phyloP scores from a whole-genome alignment of 2,797 vertebrate genomes.

The Natrix natrix region DNA sequence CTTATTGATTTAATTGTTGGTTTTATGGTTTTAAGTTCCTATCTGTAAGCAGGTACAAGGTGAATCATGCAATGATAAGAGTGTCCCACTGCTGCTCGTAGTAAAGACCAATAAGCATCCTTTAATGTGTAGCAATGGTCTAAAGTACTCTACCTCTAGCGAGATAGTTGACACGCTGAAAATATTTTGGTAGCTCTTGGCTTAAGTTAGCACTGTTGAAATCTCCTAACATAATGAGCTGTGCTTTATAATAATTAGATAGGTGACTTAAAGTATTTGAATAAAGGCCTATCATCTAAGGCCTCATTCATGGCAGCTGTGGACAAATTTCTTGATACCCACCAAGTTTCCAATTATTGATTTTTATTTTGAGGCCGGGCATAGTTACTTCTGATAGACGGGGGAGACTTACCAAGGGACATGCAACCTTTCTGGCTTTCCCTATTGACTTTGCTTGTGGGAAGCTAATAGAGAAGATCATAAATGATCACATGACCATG shows the following conservation, averaged over 20 bases:
- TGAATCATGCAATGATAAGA: too few relatives aligned
- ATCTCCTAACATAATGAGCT: background rate
- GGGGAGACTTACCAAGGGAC: background rate
- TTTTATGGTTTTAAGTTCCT: too few relatives aligned
- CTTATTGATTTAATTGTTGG: too few relatives aligned
- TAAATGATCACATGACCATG: background rate
- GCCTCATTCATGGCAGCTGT: background rate
- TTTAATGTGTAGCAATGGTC: too few relatives aligned
- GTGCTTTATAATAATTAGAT: background rate
- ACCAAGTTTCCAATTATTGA: background rate
- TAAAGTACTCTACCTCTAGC: too few relatives aligned
- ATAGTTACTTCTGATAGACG: background rate
- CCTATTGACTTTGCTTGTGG: background rate
- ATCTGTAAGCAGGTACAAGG: too few relatives aligned
- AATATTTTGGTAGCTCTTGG: too few relatives aligned
- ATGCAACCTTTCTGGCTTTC: background rate
- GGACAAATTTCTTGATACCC: background rate
- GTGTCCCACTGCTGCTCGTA: too few relatives aligned
- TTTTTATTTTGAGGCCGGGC: background rate
- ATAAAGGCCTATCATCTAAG: background rate
- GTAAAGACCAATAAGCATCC: too few relatives aligned
- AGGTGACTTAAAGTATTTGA: background rate
- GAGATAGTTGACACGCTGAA: too few relatives aligned
- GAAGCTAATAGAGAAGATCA: background rate
- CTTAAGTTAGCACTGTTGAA: too few relatives aligned